A percentile compares a stretch with the other conserved stretches of the same genome.
Conservation (phyloP, 2,113 vertebrate genomes). For the Typhlomys cinereus region DNA sequence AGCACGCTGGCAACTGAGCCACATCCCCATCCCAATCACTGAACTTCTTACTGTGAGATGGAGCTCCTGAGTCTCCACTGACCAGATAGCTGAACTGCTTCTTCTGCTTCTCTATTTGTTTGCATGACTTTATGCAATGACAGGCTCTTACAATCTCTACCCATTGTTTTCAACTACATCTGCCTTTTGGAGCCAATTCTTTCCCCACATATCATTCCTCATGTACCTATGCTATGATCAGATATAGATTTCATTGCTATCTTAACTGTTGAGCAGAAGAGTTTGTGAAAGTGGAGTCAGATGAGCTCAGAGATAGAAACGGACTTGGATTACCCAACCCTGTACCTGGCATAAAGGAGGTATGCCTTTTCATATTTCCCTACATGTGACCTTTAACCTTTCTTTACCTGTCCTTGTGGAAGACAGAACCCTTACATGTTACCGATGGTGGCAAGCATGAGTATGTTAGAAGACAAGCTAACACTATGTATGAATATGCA, state of each 20-base stretch:
- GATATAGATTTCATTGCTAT: neutral
- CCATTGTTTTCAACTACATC: neutral
- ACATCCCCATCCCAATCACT: rapidly evolving
- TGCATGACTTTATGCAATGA: neutral
- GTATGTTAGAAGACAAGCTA: neutral
- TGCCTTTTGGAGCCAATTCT: neutral
- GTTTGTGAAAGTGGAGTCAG: neutral
- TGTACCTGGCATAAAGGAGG: neutral
- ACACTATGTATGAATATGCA: neutral
- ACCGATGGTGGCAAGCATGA: neutral
- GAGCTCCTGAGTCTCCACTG: neutral
- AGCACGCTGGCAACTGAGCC: neutral
- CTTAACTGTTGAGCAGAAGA: neutral
- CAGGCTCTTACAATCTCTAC: neutral
- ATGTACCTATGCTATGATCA: neutral
- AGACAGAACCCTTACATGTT: neutral
- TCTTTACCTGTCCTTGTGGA: no score
- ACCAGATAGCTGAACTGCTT: neutral
- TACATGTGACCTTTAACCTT: neutral
- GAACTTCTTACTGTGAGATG: neutral
- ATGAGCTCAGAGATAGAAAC: rapidly evolving
- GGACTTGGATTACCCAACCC: neutral
- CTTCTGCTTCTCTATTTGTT: neutral
- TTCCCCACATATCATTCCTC: neutral
- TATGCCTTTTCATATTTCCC: rapidly evolving